Base-by-base conservation (phyloP, 2,888 invertebrate species). In the Euproctis similis region DNA sequence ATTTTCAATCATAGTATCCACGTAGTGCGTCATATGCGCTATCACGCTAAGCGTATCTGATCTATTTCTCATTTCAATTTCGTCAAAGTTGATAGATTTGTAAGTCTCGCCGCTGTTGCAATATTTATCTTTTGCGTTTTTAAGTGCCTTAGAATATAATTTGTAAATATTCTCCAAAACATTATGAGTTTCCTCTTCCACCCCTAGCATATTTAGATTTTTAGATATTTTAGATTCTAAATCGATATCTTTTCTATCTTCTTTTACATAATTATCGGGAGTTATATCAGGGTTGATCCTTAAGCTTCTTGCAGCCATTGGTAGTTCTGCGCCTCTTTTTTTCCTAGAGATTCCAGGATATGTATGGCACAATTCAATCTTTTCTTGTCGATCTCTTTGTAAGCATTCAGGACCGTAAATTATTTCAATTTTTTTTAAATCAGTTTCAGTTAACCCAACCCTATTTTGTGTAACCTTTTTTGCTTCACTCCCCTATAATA, bases 261-360 rank as follows among this genome's bases (percentile, higher is more conserved):
- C 3, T 18, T 12, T 28, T 5, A 32, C 25, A 6, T 4, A 3
- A 1, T 67, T 58, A 1, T 78, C 74, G 1, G 73, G 68, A 0
- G 71, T 80, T 3, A 81, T 81, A 3, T 75, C 51, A 1, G 65
- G 60, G 21, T 81, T 82, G 0, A 77, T 69, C 30, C 81, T 50
- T 12, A 81, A 41, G 31, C 59, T 77, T 9, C 8, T 38, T 1
- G 18, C 16, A 3, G 24, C 18, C 1, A 8, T 14, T 0, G 26
- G 31, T 1, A 28, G 16, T 10, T 41, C 37, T 0, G 43, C 1
- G 1, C 54, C 42, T 28, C 56, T 36, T 20, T 57, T 63, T 11
- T 26, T 38, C 11, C 72, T 59, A 0, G 56, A 57, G 0, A 63
- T 55, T 1, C 61, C 67, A 0, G 78, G 77, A 32, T 69, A 80